phyloP scores from a whole-genome alignment of 2,888 invertebrate genomes.

The Athalia cordata region DNA sequence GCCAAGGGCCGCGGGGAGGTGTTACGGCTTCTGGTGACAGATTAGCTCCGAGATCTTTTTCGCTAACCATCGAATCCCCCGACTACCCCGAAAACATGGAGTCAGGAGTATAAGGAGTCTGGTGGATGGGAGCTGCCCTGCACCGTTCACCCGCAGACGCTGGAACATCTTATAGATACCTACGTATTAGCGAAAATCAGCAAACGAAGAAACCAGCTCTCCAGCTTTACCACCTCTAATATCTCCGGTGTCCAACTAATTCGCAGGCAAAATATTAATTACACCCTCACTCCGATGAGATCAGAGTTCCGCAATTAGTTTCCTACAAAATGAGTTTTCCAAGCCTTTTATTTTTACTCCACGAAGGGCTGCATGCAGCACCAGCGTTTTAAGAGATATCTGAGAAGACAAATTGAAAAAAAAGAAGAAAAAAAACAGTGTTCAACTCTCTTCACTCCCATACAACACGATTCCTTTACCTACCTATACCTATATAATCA shows the following conservation, averaged over 20 bases:
- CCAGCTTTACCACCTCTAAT: too few relatives aligned
- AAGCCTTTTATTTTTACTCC: too few relatives aligned
- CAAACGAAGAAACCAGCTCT: too few relatives aligned
- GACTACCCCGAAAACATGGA: not conserved
- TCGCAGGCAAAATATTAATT: too few relatives aligned
- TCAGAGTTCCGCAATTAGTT: too few relatives aligned
- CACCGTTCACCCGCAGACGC: not conserved
- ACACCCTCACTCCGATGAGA: too few relatives aligned
- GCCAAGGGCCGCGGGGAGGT: slow-evolving; percentile 18
- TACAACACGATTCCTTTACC: slow-evolving; percentile 17
- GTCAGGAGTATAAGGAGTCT: not conserved
- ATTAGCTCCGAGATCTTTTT: slow-evolving; percentile 40
- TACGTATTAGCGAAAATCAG: too few relatives aligned
- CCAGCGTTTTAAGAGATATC: not conserved
- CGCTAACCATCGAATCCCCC: slow-evolving; percentile 36
- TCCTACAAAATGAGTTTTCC: too few relatives aligned
- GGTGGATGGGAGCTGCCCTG: not conserved
- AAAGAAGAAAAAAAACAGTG: not conserved
- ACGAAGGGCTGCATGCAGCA: too few relatives aligned
- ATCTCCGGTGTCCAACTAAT: too few relatives aligned
- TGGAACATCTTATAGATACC: too few relatives aligned
- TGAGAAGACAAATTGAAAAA: not conserved
- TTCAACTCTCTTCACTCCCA: not conserved
- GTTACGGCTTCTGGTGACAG: slow-evolving; percentile 41
- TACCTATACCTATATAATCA: too few relatives aligned